Base-by-base conservation (phyloP, 2,888 invertebrate species). In the Ornithoptera alexandrae region DNA sequence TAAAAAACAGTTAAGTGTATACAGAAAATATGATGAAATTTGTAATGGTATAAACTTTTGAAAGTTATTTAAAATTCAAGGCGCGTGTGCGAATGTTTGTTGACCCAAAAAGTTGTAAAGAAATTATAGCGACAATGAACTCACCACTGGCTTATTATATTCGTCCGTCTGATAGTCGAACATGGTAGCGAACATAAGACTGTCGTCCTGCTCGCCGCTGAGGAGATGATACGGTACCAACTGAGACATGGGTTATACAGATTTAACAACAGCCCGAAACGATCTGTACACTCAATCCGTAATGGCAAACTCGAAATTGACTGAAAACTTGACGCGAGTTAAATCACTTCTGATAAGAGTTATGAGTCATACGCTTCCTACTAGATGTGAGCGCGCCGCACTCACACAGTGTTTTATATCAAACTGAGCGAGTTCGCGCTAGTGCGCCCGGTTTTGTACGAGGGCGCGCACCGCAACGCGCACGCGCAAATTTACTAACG, bases 171-270 rank as follows among this genome's bases (percentile, higher is more conserved):
- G 93, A 81, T 90, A 92, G 72, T 93, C 93, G 82, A 93, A 93
- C 93, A 93, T 93, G 74, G 93, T 93, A 76, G 92, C 90, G 87
- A 92, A 92, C 92, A 93, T 92, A 62, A 93, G 92, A 89, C 91
- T 88, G 79, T 93, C 93, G 88, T 93, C 93, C 81, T 89, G 91
- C 81, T 93, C 93, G 88, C 89, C 79, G 85, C 81, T 89, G 80
- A 83, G 83, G 80, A 83, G 83, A 82, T 91, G 84, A 81, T 90
- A 94, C 72, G 94, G 94, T 89, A 94, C 94, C 93, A 93, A 85
- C 90, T 94, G 94, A 91, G 94, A 94, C 94, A 94, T 94, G 89
- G 93, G 93, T 30, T 70, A 62, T 62, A 62, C 91, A 81, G 82
- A 79, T 84, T 89, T 84, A 85, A 85, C 85, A 80, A 84, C 77